A percentile compares a stretch with the other conserved stretches of the same genome.
Conservation (phyloP, 2,797 vertebrate species). For the Microhierax caerulescens region DNA sequence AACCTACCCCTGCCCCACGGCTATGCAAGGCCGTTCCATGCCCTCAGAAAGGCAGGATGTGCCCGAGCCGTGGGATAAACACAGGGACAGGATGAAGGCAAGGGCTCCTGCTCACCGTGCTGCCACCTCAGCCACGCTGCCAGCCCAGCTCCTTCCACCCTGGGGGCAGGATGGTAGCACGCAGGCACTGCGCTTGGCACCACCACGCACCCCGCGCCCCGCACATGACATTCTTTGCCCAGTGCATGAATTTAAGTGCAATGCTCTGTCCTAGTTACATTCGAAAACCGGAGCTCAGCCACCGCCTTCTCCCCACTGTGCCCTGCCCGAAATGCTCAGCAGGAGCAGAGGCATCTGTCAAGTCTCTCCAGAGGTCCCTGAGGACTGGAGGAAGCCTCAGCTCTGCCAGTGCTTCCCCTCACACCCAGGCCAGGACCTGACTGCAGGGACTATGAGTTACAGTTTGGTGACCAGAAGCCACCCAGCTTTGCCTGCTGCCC, state of each 20-base stretch:
- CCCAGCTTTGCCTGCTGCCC: background rate
- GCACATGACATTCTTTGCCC: background rate
- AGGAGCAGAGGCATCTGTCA: rapidly evolving
- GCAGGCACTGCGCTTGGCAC: background rate
- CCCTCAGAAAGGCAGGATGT: background rate
- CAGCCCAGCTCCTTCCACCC: background rate
- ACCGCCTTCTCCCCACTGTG: no score
- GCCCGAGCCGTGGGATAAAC: background rate
- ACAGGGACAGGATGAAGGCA: background rate
- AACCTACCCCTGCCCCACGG: background rate
- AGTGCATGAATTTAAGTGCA: background rate
- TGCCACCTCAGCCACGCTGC: background rate
- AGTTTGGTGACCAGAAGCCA: background rate
- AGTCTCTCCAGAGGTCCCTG: background rate
- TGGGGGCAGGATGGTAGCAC: background rate
- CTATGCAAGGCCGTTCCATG: background rate
- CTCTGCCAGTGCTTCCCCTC: background rate
- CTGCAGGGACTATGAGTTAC: background rate
- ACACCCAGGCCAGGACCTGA: no score
- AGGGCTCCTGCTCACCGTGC: background rate
- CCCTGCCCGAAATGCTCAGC: background rate
- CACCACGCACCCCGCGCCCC: rapidly evolving
- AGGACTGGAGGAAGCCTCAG: background rate
- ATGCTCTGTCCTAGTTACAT: background rate
- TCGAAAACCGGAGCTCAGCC: background rate